Evolutionary conservation across 2,113 vertebrate species (phyloP), one percentile per base, ranked within the genome.

Genomic region (Mohoua ochrocephala): DNA sequence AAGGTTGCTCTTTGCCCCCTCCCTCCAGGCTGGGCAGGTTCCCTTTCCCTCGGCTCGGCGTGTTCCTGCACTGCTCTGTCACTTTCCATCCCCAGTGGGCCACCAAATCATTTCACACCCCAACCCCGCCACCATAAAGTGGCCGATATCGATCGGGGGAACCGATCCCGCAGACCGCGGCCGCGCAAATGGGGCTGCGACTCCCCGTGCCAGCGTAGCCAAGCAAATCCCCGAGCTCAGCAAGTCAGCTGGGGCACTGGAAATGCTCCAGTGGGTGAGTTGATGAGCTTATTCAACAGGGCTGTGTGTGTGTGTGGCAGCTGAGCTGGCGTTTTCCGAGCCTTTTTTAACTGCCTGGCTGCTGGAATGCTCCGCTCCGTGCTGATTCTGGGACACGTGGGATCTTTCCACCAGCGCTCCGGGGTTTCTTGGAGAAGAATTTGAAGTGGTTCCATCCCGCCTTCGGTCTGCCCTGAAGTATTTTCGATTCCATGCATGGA

Each of bases 201-300:
- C 42, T 28, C 47, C 67, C 73, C 24, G 19, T 37, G 74, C 92
- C 63, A 49, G 69, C 12, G 3, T 1, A 56, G 87, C 50, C 56
- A 20, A 37, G 87, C 56, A 37, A 73, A 85, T 50, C 83, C 81
- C 80, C 9, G 1, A 83, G 37, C 87, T 94, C 92, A 93, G 95
- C 94, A 80, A 56, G 49, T 76, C 39, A 89, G 89, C 84, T 35
- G 17, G 68, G 60, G 26, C 91, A n/a, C 94, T 93, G 92, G 96
- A 73, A 79, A 83, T 61, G 92, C 95, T 97, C 35, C 91, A 91
- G 85, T 85, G 91, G 54, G 19, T 33, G 20, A 74, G 39, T 2
- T 74, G 91, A 88, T 93, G 79, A 93, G 82, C 71, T 93, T 86
- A 22, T 92, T 95, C 89, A 83, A 22, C 49, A 68, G 30, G n/a